These are phyloP conservation scores for Dicrurus megarhynchus DNA, from an alignment of 2,113 vertebrate species.

Conservation along the genomic window DNA sequence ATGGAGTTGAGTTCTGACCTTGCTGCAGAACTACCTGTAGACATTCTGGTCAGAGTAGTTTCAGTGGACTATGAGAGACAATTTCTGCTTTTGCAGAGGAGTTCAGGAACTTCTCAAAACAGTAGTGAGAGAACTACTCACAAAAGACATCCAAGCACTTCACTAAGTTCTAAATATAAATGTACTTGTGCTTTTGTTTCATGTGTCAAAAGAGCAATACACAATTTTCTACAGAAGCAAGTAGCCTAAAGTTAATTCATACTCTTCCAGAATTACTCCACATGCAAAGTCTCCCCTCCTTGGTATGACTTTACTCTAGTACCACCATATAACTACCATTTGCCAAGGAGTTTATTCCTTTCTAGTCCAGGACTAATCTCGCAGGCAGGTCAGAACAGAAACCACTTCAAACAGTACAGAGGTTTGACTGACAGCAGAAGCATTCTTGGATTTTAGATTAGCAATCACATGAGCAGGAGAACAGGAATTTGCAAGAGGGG, in stretches of 20 bases:
- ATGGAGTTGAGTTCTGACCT: neutral
- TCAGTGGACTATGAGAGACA: neutral
- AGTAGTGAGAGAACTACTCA: neutral
- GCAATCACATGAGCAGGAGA: neutral
- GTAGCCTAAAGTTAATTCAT: neutral
- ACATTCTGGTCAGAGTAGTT: neutral
- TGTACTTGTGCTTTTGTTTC: neutral
- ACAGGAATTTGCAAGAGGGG: neutral
- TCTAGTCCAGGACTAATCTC: neutral
- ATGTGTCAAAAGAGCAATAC: neutral
- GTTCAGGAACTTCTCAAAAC: neutral
- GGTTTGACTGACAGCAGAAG: neutral
- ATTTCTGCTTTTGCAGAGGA: neutral
- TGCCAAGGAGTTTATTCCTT: neutral
- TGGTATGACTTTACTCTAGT: neutral
- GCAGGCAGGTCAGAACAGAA: neutral
- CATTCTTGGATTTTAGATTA: neutral
- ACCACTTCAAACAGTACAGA: neutral
- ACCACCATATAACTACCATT: neutral
- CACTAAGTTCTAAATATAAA: neutral
- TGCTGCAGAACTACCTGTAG: neutral
- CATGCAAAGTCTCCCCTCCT: neutral
- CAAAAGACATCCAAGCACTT: neutral
- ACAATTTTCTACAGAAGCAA: neutral
- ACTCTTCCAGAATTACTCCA: neutral